phyloP scores from a whole-genome alignment of 2,888 invertebrate genomes.

The Phorcus lineatus region DNA sequence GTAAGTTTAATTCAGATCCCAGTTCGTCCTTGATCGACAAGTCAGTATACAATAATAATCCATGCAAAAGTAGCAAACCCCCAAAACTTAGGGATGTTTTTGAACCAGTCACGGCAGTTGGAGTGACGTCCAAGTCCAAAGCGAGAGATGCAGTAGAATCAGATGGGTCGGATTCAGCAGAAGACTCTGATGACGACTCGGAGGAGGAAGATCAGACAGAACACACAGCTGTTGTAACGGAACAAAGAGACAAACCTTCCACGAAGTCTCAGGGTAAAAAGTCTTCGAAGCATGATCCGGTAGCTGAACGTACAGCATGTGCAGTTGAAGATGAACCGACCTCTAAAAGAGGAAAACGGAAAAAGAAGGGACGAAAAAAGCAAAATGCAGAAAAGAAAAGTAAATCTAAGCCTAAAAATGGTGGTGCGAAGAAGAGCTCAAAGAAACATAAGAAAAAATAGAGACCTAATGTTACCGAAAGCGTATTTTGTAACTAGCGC shows the following conservation, averaged over 20 bases:
- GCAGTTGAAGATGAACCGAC: background rate
- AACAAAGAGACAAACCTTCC: background rate
- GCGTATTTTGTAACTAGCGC: no score
- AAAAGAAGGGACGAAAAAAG: background rate
- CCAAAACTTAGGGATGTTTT: no score
- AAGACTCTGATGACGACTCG: background rate
- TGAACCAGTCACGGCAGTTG: no score
- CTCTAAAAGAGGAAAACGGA: slow-evolving; percentile 12
- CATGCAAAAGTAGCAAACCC: no score
- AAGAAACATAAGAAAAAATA: background rate
- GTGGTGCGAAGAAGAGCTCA: background rate
- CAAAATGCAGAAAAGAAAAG: background rate
- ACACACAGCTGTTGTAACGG: background rate
- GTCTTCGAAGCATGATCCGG: background rate
- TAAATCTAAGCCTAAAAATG: background rate
- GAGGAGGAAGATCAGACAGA: background rate
- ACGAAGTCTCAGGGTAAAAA: background rate
- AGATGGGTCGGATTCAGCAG: background rate
- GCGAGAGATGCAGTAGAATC: background rate
- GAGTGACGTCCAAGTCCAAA: background rate
- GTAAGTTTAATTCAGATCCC: no score
- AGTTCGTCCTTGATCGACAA: no score
- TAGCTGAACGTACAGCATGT: background rate
- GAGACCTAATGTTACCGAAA: background rate
- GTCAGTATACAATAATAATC: no score